Conservation (phyloP, 2,797 vertebrate genomes). For the Cuculus canorus region DNA sequence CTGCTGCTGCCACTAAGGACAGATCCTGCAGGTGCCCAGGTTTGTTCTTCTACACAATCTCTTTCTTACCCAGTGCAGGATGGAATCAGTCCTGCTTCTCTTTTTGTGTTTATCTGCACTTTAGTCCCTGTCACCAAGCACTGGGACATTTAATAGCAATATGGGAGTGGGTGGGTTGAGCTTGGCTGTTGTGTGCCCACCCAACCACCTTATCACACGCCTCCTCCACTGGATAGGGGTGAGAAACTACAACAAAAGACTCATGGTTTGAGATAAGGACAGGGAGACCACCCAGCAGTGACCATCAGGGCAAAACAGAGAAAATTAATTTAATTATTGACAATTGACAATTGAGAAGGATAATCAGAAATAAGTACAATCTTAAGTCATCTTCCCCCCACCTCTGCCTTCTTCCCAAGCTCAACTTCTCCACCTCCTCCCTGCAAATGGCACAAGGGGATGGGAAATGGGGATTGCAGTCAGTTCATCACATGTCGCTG, state of each 20-base stretch:
- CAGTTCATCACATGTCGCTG: not conserved
- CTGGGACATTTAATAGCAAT: accelerated
- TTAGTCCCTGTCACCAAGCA: not conserved
- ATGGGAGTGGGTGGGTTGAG: not conserved
- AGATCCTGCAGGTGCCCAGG: not conserved
- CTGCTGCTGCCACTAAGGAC: not conserved
- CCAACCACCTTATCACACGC: accelerated
- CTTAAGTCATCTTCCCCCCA: not conserved
- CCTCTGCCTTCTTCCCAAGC: not conserved
- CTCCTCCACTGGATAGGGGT: not conserved
- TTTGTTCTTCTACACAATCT: not conserved
- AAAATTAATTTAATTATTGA: not conserved
- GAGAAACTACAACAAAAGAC: not conserved
- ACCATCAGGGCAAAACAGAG: not conserved
- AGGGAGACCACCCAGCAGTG: not conserved
- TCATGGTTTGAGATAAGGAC: accelerated
- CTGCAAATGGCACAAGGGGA: accelerated
- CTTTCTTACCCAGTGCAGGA: not conserved
- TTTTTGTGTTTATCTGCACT: not conserved
- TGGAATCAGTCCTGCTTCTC: not conserved
- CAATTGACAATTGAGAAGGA: not conserved
- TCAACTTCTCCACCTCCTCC: not conserved
- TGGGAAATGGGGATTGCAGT: accelerated
- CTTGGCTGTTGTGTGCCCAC: not conserved
- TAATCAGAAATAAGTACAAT: not conserved